Evolutionary conservation across 2,113 vertebrate species (phyloP).

Genomic region (Taurulus bubalis): DNA sequence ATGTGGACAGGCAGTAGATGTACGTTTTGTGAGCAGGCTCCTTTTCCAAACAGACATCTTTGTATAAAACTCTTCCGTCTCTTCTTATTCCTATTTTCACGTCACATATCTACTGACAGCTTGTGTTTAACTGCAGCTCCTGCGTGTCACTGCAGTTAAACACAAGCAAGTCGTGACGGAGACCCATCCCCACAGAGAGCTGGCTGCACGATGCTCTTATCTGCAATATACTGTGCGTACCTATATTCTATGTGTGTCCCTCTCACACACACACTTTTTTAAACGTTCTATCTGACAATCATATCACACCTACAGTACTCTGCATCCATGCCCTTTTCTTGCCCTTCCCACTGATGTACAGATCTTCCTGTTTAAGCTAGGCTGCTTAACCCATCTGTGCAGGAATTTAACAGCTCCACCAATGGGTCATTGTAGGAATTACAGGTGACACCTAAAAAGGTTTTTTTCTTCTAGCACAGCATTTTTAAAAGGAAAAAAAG

Average conservation of each 20-base stretch:
- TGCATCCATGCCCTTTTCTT: conserved; percentile 62
- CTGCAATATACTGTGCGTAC: background rate
- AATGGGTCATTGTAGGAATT: conserved; percentile 30
- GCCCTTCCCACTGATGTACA: conserved; percentile 68
- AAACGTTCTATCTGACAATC: background rate
- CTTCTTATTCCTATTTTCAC: background rate
- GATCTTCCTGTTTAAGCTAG: conserved; percentile 62
- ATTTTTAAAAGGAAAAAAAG: background rate
- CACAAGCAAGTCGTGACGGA: conserved; percentile 56
- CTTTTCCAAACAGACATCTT: background rate
- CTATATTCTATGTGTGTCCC: too few species aligned
- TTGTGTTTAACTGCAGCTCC: background rate
- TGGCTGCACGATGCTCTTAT: conserved; percentile 42
- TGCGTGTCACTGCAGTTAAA: background rate
- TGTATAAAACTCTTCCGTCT: background rate
- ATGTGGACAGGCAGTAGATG: background rate
- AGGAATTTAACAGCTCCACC: conserved; percentile 60
- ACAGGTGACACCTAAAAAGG: conserved; percentile 21
- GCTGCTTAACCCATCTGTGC: conserved; percentile 55
- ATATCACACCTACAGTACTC: background rate
- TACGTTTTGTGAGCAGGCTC: background rate
- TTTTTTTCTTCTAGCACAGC: background rate
- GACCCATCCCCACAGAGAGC: conserved; percentile 23
- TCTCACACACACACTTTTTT: background rate
- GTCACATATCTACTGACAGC: background rate